Conservation (phyloP, 2,113 vertebrate species). For the Lipophrys pholis region DNA sequence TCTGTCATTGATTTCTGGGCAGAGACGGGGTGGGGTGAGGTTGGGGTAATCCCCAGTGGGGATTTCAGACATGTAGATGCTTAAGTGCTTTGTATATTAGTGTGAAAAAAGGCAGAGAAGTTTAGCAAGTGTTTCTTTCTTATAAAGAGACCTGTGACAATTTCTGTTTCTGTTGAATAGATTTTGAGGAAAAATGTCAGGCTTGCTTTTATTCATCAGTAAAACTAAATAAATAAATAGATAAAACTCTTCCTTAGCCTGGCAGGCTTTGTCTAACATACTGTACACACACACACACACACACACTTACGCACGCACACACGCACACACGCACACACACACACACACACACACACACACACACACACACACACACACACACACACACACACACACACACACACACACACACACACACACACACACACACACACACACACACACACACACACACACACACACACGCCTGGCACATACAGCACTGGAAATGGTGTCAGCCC, state of each 20-base stretch:
- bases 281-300: not conserved
- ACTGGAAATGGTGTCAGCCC: constrained; percentile 76
- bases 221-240: not conserved
- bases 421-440: constrained; percentile 7
- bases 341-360: constrained; percentile 19
- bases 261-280: constrained; percentile 37
- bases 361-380: not conserved
- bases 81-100: not conserved
- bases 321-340: constrained; percentile 17
- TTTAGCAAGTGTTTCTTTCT: not conserved
- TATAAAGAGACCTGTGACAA: not conserved
- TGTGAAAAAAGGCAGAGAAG: not conserved
- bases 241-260: constrained; percentile 25
- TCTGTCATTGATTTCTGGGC: not conserved
- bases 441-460: constrained; percentile 35
- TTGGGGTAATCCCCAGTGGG: constrained; percentile 20
- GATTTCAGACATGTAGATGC: constrained; percentile 12
- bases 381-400: constrained; percentile 19
- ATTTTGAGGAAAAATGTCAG: constrained; percentile 8
- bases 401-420: constrained; percentile 29
- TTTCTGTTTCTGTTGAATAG: not conserved
- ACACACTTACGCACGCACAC: constrained; percentile 7
- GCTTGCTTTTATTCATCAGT: not conserved
- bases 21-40: too few species aligned
- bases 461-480: constrained; percentile 55